Base-by-base conservation (phyloP, 1,140 invertebrate species). In the Drosophila gunungcola region DNA sequence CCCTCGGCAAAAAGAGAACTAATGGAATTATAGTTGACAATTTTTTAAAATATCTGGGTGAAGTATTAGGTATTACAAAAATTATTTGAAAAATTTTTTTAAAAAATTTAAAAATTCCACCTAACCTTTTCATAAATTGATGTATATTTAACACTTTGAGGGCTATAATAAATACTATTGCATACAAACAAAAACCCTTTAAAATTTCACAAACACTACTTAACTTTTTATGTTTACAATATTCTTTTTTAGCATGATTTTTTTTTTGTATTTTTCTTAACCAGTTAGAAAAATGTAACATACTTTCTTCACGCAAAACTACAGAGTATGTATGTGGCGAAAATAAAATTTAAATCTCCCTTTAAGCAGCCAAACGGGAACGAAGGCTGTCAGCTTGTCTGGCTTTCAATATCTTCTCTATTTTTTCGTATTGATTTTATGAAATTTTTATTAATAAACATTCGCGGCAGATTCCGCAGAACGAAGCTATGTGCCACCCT, bases 361-460 rank as follows among this genome's bases (percentile, higher is more conserved):
- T 69, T 70, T n/a, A 70, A 69, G 63, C 32, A 11, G 21, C 11
- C n/a, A 21, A 36, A n/a, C n/a, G 13, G 16, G 6, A 29, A 10
- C 2, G 21, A 25, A 32, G 13, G 32, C 27, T 25, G 16, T 25
- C 3, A 16, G n/a, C 29, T 42, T 53, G 42, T 39, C 38, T 25
- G 46, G 21, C 9, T 25, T 38, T 57, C 43, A 57, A 57, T 49
- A 70, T 49, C 43, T 45, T 42, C 38, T 53, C 29, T 34, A 52
- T 36, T 48, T 43, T 41, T 32, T 38, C 38, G 42, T 88, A 86
- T 86, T 79, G 83, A 86, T 86, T 86, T 86, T 79, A 78, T 79
- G 63, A 88, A 78, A 78, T 85, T 84, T 84, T 85, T 86, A 88
- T 88, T 88, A 88, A 88, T 88, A 89, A 84, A 88, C 72, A 88